phyloP scores from a whole-genome alignment of 2,113 vertebrate genomes.

The Antechinus stuartii region DNA sequence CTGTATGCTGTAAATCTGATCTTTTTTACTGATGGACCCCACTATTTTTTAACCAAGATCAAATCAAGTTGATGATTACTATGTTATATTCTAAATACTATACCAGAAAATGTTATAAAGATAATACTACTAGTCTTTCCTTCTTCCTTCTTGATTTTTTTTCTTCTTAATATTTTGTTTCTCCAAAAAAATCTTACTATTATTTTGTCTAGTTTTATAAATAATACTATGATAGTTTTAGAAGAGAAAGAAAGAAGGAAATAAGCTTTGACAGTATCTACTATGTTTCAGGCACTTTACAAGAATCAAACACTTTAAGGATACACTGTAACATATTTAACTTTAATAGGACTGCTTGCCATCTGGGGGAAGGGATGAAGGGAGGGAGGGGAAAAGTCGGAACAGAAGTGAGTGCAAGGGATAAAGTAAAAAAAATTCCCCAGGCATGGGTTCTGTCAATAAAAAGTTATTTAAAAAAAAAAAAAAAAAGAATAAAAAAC shows the following conservation, averaged over 20 bases:
- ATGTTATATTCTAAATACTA: neutral
- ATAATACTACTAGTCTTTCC: neutral
- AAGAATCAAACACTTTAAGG: neutral
- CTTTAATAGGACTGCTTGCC: no score
- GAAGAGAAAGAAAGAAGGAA: neutral
- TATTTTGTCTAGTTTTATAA: neutral
- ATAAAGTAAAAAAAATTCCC: no score
- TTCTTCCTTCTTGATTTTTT: neutral
- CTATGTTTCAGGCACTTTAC: neutral
- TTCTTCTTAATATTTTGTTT: neutral
- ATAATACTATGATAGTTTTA: neutral
- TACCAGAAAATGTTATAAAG: neutral
- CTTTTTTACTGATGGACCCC: neutral
- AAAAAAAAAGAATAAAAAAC: no score
- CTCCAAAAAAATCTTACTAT: neutral
- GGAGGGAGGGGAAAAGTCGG: no score
- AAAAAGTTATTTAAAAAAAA: no score
- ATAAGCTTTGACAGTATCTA: neutral
- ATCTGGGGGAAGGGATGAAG: no score
- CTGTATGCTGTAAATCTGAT: neutral
- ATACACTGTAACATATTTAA: no score
- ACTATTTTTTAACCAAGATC: neutral
- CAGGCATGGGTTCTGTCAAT: no score
- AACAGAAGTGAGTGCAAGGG: no score
- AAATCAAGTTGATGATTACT: neutral